Conservation (phyloP, 2,797 vertebrate genomes). For the Pipistrellus kuhlii region DNA sequence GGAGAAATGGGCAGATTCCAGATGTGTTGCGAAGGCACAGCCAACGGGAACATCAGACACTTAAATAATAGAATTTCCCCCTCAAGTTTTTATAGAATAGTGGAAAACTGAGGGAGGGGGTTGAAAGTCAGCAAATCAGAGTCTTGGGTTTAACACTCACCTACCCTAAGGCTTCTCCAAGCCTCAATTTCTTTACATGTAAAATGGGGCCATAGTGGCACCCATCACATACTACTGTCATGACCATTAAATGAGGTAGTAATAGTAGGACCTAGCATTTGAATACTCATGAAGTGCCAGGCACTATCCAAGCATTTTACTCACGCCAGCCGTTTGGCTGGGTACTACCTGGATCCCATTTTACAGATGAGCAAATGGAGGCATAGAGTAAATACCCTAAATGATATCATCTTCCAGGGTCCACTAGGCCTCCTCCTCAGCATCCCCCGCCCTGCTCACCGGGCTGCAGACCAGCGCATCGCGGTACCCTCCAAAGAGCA, state of each 20-base stretch:
- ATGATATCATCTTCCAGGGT: neutral
- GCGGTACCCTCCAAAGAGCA: constrained; percentile 93
- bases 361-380: neutral
- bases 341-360: neutral
- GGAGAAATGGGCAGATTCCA: neutral
- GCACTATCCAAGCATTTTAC: neutral
- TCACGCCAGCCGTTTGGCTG: neutral
- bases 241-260: neutral
- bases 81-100: neutral
- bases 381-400: neutral
- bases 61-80: neutral
- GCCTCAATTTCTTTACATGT: neutral
- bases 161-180: neutral
- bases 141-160: neutral
- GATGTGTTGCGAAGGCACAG: neutral
- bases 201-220: neutral
- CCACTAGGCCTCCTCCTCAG: neutral
- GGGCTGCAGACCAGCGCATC: constrained; percentile 87
- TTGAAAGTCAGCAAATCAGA: neutral
- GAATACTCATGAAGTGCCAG: neutral
- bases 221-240: neutral
- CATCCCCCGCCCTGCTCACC: constrained; percentile 82
- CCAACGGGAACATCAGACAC: neutral
- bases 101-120: neutral
- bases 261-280: neutral